Base-by-base conservation (phyloP, 2,797 vertebrate genomes). In the Danio choprae region DNA sequence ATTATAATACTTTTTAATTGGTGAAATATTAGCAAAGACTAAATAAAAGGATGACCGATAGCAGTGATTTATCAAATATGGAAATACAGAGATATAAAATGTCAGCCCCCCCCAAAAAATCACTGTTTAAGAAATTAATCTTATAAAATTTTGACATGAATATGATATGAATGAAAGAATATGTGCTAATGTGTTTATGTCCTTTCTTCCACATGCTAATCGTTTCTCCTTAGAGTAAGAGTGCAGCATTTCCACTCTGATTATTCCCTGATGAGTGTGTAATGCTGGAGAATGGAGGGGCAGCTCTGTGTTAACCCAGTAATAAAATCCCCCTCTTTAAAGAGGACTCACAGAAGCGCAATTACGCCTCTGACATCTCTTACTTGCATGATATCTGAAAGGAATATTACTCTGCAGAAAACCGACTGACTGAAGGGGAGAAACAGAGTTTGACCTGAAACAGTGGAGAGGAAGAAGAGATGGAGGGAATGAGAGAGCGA, bases 331-430 rank as follows among this genome's bases (percentile, higher is more conserved):
- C 87, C 88, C 85, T 83, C 83, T 91, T 90, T 92, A 92, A 93
- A 93, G 90, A 89, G 89, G 75, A 91, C 89, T 92, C 89, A 90
- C 89, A 92, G 92, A 91, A 93, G 89, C 89, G 93, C 93, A 92
- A 94, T 94, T 94, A 94, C 89, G 90, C 90, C 88, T 82, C 58
- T 93, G 92, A 94, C 92, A 93, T 93, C 91, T 92, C 92, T 91
- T 91, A 91, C 90, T 65, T 92, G 85, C 92, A 93, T 93, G 93
- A 94, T 94, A 94, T 94, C 94, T 94, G 91, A 93, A 94, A 88
- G 90, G 91, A 92, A 92, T 93, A 93, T 93, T 93, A 89, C 88
- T 88, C 91, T 86, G 87, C 87, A 87, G n/a, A n/a, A 87, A 70
- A 81, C 64, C 78, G 89, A 92, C 91, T 87, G 91, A 93, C 91